A percentile compares a stretch with the other conserved stretches of the same genome.
phyloP scores from a whole-genome alignment of 2,888 invertebrate genomes.

The Spodoptera exigua region DNA sequence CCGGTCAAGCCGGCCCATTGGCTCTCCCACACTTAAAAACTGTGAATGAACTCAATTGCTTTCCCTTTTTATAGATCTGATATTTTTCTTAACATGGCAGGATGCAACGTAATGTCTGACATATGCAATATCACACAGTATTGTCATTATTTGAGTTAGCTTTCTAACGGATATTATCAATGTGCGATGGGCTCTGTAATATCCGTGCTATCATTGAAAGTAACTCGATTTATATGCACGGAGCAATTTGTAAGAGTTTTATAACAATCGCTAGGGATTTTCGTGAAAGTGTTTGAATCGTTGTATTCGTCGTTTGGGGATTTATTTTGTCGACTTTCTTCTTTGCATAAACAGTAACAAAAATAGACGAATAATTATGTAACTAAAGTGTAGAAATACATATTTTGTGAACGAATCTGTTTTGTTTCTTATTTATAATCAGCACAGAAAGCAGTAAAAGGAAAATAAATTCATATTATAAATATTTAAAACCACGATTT shows the following conservation, averaged over 20 bases:
- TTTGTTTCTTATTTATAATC: too few relatives aligned
- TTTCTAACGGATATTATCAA: constrained; percentile 23
- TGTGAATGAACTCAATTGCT: not conserved
- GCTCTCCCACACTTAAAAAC: too few relatives aligned
- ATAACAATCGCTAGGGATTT: constrained; percentile 20
- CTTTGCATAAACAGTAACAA: not conserved
- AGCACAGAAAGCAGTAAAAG: too few relatives aligned
- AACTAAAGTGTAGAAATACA: too few relatives aligned
- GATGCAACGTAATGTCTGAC: constrained; percentile 13
- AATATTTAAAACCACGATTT: too few relatives aligned
- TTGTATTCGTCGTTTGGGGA: constrained; percentile 12
- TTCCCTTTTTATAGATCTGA: not conserved
- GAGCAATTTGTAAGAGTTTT: constrained; percentile 12
- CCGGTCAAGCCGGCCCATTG: too few relatives aligned
- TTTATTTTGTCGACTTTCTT: constrained; percentile 12
- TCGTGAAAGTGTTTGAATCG: constrained; percentile 22
- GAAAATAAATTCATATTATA: too few relatives aligned
- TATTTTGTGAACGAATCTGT: too few relatives aligned
- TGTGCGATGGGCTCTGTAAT: constrained; percentile 15
- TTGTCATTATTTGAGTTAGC: constrained; percentile 3
- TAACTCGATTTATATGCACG: constrained; percentile 29
- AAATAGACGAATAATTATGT: too few relatives aligned
- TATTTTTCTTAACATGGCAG: constrained; percentile 13
- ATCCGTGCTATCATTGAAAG: constrained; percentile 29
- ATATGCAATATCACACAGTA: too few relatives aligned